Evolutionary conservation across 2,888 invertebrate species (phyloP).

Genomic region (Cordilura impudica): DNA sequence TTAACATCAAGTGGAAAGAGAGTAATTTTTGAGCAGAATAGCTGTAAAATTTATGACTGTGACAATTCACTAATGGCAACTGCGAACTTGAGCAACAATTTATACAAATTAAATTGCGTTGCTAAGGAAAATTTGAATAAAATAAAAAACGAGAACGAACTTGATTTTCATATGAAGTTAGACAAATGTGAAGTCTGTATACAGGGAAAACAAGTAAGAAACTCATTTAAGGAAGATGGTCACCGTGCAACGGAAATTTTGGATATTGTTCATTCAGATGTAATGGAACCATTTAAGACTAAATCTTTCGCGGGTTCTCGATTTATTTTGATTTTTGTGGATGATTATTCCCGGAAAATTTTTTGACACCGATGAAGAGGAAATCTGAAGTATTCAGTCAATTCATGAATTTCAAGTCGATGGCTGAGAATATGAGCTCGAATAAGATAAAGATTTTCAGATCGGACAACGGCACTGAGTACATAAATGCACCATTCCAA

Average conservation of each 20-base stretch:
- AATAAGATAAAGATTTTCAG: constrained; percentile 56
- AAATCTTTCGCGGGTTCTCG: no score
- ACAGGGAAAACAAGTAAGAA: no score
- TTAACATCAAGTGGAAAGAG: not conserved
- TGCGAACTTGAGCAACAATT: no score
- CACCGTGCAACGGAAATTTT: no score
- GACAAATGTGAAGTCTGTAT: no score
- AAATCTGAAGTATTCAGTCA: constrained; percentile 49
- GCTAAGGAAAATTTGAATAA: no score
- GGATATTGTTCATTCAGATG: no score
- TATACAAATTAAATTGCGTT: constrained; percentile 26
- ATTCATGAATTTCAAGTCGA: constrained; percentile 58
- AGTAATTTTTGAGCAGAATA: not conserved
- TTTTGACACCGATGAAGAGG: constrained; percentile 43
- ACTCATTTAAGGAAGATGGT: no score
- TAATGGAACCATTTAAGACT: no score
- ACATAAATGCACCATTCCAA: constrained; percentile 2
- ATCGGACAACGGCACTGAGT: constrained; percentile 62
- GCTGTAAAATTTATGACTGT: constrained; percentile 12
- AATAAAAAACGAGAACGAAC: no score
- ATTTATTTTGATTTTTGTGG: constrained; percentile 33
- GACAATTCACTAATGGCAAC: no score
- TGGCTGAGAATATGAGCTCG: constrained; percentile 55
- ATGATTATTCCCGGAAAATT: constrained; percentile 58
- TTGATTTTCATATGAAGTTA: no score